Evolutionary conservation across 2,113 vertebrate species (phyloP), one percentile per base, ranked within the genome.

Genomic region (Suncus etruscus): DNA sequence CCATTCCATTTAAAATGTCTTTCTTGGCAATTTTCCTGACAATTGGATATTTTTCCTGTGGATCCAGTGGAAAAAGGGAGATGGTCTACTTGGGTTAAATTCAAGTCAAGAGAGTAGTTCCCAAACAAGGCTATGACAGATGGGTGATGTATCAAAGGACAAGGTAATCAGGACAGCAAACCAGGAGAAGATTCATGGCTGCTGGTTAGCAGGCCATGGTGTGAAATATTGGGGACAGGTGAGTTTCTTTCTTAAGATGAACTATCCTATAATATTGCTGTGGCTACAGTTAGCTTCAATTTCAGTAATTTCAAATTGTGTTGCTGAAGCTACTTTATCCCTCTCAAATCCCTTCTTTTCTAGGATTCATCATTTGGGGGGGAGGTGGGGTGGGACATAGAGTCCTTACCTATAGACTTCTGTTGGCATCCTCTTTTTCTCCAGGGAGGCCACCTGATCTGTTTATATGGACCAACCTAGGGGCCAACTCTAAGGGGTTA

Each of bases 341-440:
- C 84, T 22, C 70, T 3, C 29, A 69, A 82, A 81, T 81, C 18
- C 15, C 11, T 83, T 84, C 22, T 73, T 91, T 73, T 75, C 87
- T 50, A 61, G 31, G 3, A 92, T 76, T 25, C 63, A 65, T 92
- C 81, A 58, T 89, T 86, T 72, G 31, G 16, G 22, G n/a, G 27
- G 78, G 27, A 12, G 24, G 27, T 22, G 79, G 39, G 39, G 39
- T 39, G 39, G 22, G 9, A 4, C 1, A 27, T 4, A 0, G 22
- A 66, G 31, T 29, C 61, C 32, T 45, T 22, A 92, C 27, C 11
- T 63, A 93, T 7, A 11, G 20, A 22, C 82, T 87, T 84, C 66
- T 83, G 27, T 73, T 79, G 73, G 45, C 29, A 88, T 31, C 20
- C 29, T 89, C 73, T 86, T 83, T 50, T 27, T 81, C 82, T n/a